Percentiles rank a stretch among this genome's conserved stretches.
Conservation (phyloP, 2,797 vertebrate genomes). For the Prionace glauca region DNA sequence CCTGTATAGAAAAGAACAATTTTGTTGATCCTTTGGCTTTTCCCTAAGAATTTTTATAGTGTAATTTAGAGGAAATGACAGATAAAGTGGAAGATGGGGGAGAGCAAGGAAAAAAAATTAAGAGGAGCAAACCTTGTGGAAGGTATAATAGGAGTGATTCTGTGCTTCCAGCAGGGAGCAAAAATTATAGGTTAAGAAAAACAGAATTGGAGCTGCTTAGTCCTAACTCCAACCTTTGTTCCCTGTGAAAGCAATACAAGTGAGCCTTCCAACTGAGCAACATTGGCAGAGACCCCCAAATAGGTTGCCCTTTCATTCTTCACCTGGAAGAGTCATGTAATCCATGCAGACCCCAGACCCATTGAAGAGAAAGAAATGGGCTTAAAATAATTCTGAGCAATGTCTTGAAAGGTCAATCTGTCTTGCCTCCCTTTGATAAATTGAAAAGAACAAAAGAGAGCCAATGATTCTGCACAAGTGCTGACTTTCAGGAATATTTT, state of each 20-base stretch:
- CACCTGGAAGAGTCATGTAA: background rate
- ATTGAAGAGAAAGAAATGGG: background rate
- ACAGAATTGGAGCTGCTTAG: background rate
- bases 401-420: background rate
- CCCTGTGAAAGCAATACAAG: background rate
- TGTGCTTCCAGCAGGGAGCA: background rate
- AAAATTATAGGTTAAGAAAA: background rate
- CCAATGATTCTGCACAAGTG: background rate
- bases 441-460: background rate
- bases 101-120: background rate
- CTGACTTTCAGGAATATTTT: background rate
- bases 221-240: background rate
- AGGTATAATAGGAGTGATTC: background rate
- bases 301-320: background rate
- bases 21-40: background rate
- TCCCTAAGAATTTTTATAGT: background rate
- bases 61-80: background rate
- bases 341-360: background rate
- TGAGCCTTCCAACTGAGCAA: background rate
- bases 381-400: background rate
- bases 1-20: no score
- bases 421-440: background rate
- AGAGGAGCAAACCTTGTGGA: no score
- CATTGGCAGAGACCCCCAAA: background rate
- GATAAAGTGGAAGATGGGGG: background rate